Evolutionary conservation across 2,888 invertebrate genomes (phyloP).

Genomic region (Anaspis maculata): DNA sequence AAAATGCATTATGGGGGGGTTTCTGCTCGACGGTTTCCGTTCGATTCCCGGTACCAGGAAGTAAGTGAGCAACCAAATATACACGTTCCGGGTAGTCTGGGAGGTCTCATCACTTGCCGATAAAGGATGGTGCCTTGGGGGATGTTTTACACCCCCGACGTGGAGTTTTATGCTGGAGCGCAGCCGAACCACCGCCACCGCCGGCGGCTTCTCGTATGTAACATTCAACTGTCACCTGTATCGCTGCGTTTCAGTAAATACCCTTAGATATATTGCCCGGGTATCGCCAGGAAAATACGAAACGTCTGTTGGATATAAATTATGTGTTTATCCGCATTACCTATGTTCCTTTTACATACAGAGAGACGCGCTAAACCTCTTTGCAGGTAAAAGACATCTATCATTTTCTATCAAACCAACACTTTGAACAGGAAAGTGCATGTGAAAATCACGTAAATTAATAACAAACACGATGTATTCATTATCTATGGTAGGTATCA

Average conservation of each 20-base stretch:
- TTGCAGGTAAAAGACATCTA: too few relatives aligned
- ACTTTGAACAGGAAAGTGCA: too few relatives aligned
- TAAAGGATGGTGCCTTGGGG: conserved; percentile 5
- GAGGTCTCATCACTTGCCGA: conserved; percentile 3
- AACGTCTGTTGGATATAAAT: conserved; percentile 23
- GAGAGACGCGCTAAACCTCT: too few relatives aligned
- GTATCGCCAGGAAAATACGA: conserved; percentile 17
- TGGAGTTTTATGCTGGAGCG: conserved; percentile 11
- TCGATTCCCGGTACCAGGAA: too few relatives aligned
- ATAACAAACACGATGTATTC: too few relatives aligned
- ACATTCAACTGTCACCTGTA: conserved; percentile 23
- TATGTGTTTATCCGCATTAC: conserved; percentile 23
- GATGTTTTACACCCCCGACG: conserved; percentile 7
- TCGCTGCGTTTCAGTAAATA: conserved; percentile 19
- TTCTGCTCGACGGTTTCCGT: too few relatives aligned
- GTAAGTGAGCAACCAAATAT: too few relatives aligned
- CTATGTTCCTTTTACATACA: conserved; percentile 20
- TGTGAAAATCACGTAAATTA: too few relatives aligned
- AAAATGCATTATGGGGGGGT: too few relatives aligned
- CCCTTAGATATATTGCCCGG: conserved; percentile 19
- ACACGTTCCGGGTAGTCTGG: too few relatives aligned
- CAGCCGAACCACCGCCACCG: conserved; percentile 11
- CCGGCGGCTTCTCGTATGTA: conserved; percentile 18
- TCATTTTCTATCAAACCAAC: too few relatives aligned
- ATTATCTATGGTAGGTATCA: too few relatives aligned